Evolutionary conservation across 1,140 invertebrate species (phyloP).

Genomic region (Lepidurus arcticus): DNA sequence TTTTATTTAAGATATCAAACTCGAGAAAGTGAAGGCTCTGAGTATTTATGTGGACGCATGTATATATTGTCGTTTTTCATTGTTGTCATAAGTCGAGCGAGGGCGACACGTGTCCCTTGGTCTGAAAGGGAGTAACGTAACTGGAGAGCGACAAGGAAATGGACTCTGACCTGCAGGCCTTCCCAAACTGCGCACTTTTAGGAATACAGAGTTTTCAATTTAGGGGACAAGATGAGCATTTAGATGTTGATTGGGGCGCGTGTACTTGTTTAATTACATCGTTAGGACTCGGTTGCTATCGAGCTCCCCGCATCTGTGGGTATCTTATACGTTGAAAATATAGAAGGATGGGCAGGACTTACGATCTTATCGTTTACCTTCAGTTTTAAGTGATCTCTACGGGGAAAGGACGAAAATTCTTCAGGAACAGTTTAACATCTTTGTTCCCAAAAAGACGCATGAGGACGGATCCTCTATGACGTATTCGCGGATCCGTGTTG

Average conservation of each 20-base stretch:
- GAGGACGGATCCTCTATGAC: background rate
- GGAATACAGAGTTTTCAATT: background rate
- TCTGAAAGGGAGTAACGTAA: background rate
- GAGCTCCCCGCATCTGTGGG: background rate
- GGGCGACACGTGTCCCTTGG: background rate
- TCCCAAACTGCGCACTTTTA: background rate
- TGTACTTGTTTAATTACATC: constrained; percentile 3
- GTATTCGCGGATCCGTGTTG: background rate
- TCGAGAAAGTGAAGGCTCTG: background rate
- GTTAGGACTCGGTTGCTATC: background rate
- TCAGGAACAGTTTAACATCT: background rate
- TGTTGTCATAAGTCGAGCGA: background rate
- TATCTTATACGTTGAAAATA: background rate
- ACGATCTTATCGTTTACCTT: background rate
- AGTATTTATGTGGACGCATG: background rate
- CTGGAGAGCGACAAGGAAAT: background rate
- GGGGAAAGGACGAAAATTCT: background rate
- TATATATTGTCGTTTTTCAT: background rate
- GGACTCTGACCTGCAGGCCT: constrained; percentile 6
- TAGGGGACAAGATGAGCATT: background rate
- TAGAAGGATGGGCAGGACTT: background rate
- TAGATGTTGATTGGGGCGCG: background rate
- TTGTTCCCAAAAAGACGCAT: background rate
- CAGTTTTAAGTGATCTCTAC: background rate
- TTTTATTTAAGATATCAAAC: background rate